phyloP scores from a whole-genome alignment of 2,888 invertebrate species.

The Caenorhabditis wallacei region DNA sequence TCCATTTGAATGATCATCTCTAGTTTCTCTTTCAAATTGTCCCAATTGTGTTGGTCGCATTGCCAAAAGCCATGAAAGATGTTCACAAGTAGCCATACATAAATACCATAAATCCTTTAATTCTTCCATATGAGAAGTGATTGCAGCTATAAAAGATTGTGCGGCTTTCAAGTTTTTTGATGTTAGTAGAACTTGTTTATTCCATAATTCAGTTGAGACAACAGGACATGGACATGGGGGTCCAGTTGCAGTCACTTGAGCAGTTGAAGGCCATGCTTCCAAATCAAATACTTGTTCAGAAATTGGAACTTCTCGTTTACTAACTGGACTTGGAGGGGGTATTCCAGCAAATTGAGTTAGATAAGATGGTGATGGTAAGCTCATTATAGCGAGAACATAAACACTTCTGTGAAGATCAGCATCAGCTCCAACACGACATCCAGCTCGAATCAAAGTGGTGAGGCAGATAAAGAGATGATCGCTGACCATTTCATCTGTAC shows the following conservation, averaged over 20 bases:
- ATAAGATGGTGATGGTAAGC: conserved; percentile 56
- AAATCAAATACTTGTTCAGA: conserved; percentile 83
- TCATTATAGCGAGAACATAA: conserved; percentile 57
- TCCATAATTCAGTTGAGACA: conserved; percentile 86
- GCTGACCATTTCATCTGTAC: conserved; percentile 93
- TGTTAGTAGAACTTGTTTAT: conserved; percentile 95
- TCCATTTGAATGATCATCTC: conserved; percentile 54
- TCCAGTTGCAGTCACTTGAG: conserved; percentile 96
- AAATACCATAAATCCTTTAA: conserved; percentile 84
- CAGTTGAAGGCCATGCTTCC: conserved; percentile 60
- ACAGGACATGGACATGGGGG: conserved; percentile 88
- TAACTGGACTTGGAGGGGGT: conserved; percentile 42
- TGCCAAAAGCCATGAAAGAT: conserved; percentile 94
- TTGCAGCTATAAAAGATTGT: conserved; percentile 88
- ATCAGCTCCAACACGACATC: conserved; percentile 86
- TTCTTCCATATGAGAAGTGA: conserved; percentile 59
- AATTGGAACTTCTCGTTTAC: conserved; percentile 38
- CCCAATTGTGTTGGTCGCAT: conserved; percentile 96
- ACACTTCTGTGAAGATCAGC: conserved; percentile 56
- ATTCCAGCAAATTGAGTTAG: conserved; percentile 58
- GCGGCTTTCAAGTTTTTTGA: conserved; percentile 98
- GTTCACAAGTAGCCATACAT: conserved; percentile 94
- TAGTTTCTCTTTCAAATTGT: conserved; percentile 84
- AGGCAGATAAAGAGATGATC: conserved; percentile 94
- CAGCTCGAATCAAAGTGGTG: conserved; percentile 92